Base-by-base conservation (phyloP, 2,888 invertebrate genomes). In the Cyclophora punctaria region DNA sequence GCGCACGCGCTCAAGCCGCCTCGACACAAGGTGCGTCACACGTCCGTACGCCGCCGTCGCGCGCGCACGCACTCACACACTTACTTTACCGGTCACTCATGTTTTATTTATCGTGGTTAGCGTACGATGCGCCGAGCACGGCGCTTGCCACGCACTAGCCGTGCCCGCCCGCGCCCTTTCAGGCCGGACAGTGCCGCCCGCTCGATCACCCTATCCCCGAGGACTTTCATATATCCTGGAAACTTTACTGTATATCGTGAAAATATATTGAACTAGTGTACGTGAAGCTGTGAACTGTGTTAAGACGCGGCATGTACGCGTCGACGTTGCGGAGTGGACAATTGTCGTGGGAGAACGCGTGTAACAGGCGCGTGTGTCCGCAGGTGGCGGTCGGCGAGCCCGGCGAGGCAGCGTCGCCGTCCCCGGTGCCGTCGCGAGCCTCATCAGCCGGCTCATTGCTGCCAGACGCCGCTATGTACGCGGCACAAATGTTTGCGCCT, bases 401-500 rank as follows among this genome's bases (percentile, higher is more conserved):
- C 82, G 91, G 79, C 78, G 92, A 85, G 90, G 92, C 90, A 90
- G 91, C 73, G 55, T 86, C 87, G 73, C 87, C 87, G 56, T 92
- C 92, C 52, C 92, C 92, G 71, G 91, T 90, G 67, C 92, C 92
- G 50, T 91, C 91, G 66, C 88, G 91, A 60, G 91, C 92, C 77
- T 87, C 88, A 48, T 87, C 87, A 37, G 85, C 86, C 52, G 87
- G 87, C 71, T 88, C 88, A 60, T 89, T 92, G 67, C 84, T 92
- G 73, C 90, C 91, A 64, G 91, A 91, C 84, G 86, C 91, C 59
- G 89, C 91, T 58, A 92, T 92, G 91, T 92, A 92, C 78, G 91
- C 91, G 60, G 90, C 92, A 66, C 92, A 92, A 81, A 92, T 93
- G 86, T 93, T 92, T 79, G 90, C 92, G 78, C 90, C 92, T 63